Base-by-base conservation (phyloP, 2,113 vertebrate species). In the Catharus minimus region DNA sequence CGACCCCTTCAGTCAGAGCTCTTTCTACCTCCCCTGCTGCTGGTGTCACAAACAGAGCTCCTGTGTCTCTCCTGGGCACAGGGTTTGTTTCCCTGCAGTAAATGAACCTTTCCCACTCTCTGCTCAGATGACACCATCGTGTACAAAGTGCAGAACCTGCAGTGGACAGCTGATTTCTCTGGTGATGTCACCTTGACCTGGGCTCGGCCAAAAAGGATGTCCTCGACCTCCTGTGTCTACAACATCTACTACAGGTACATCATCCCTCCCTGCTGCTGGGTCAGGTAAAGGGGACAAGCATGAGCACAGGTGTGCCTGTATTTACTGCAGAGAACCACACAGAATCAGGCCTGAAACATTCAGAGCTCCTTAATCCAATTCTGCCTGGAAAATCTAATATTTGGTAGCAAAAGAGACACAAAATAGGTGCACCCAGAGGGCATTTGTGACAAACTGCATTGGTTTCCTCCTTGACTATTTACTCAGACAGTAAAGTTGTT, bases 141-240 rank as follows among this genome's bases (percentile, higher is more conserved):
- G 16, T 99, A 98, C 93, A 99, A 99, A 95, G 97, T 99, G 24
- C 99, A 99, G 97, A 99, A 99, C 95, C 98, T 99, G n/a, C 99
- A 98, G 92, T 99, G 99, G 99, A 98, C 97, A 0, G 97, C 98
- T 0, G 98, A 99, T 94, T 98, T 99, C 93, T 97, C 97, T 0
- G 99, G 99, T 0, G 97, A 98, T 24, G 91, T 99, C 75, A 99
- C 98, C 8, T 95, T 99, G 97, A 99, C 98, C 0, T 99, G 99
- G 99, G 97, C 96, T 18, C 97, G 98, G 8, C 99, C 99, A 11
- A 99, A 99, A 94, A 99, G 98, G 88, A 98, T 99, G 95, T 98
- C 98, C 8, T 93, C 95, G 1, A 94, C 98, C 60, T 98, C 98
- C 55, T 99, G 99, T n/a, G 98, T 98, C 71, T 99, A 99, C 94